These are phyloP conservation scores for Falco novaeseelandiae DNA, from an alignment of 2,797 vertebrate genomes.

Conservation along the genomic window DNA sequence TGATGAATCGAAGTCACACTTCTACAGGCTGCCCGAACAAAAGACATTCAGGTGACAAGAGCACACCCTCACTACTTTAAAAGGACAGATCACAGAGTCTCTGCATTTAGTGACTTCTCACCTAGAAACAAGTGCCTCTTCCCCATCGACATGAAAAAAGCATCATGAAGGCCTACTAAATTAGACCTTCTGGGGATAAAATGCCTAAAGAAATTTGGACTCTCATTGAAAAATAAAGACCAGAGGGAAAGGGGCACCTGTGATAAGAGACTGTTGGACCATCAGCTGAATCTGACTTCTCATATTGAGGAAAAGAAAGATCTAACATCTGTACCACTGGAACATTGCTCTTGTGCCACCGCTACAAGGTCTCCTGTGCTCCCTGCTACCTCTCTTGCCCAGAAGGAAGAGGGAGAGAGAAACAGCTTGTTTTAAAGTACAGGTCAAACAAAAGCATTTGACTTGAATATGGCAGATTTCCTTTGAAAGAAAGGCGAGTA, in stretches of 20 bases:
- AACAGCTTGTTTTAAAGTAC: background rate
- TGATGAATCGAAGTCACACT: rapidly evolving
- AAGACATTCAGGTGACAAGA: background rate
- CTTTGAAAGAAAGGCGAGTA: background rate
- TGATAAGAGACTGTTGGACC: background rate
- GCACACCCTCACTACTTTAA: background rate
- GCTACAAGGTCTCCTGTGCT: background rate
- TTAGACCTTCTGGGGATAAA: background rate
- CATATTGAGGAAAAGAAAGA: background rate
- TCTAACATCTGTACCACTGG: background rate
- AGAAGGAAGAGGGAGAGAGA: background rate
- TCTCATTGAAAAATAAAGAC: background rate
- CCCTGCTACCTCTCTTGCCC: background rate
- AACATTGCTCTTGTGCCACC: background rate
- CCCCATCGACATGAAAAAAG: background rate
- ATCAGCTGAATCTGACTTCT: background rate
- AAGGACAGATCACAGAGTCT: background rate
- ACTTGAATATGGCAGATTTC: background rate
- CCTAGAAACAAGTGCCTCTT: background rate
- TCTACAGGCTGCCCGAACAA: background rate
- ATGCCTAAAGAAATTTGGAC: background rate
- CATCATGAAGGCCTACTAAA: background rate
- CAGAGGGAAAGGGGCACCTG: background rate
- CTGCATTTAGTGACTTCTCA: background rate
- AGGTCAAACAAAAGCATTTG: background rate